Conservation (phyloP, 2,888 invertebrate genomes). For the Drosophila pullipes region DNA sequence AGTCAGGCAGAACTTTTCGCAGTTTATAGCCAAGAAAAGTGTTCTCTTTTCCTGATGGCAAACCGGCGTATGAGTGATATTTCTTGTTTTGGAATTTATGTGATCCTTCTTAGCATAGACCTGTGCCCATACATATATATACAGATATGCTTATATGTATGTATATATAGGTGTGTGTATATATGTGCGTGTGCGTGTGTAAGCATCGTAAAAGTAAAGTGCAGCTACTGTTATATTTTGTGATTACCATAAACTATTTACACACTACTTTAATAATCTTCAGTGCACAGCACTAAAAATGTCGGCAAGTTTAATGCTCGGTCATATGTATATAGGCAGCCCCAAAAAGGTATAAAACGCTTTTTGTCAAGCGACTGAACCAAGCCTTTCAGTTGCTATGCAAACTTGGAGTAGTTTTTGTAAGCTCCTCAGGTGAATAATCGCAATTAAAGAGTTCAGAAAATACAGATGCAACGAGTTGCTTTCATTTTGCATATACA, state of each 20-base stretch:
- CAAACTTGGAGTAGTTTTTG: slow-evolving; percentile 54
- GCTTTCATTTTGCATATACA: slow-evolving; percentile 1
- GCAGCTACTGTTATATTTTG: slow-evolving; percentile 54
- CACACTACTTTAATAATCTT: slow-evolving; percentile 68
- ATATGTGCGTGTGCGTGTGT: slow-evolving; percentile 10
- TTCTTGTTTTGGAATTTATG: slow-evolving; percentile 63
- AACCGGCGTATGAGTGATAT: slow-evolving; percentile 76
- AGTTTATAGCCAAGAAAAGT: slow-evolving; percentile 16
- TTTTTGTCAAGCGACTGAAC: slow-evolving; percentile 60
- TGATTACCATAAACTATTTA: slow-evolving; percentile 79
- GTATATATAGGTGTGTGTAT: slow-evolving; percentile 1
- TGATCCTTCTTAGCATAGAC: slow-evolving; percentile 18
- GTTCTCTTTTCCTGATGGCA: slow-evolving; percentile 28
- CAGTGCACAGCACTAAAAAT: slow-evolving; percentile 46
- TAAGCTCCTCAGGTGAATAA: slow-evolving; percentile 65
- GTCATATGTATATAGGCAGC: not conserved
- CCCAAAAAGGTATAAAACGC: slow-evolving; percentile 56
- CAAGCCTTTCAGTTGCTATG: slow-evolving; percentile 27
- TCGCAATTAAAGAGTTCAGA: slow-evolving; percentile 71
- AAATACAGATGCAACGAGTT: slow-evolving; percentile 30
- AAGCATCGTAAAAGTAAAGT: slow-evolving; percentile 58
- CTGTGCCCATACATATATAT: not conserved
- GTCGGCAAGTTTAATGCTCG: slow-evolving; percentile 43
- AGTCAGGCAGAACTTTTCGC: slow-evolving; percentile 12
- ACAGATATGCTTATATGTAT: not conserved